Base-by-base conservation (phyloP, 2,113 vertebrate species). In the Ageneiosus marmoratus region DNA sequence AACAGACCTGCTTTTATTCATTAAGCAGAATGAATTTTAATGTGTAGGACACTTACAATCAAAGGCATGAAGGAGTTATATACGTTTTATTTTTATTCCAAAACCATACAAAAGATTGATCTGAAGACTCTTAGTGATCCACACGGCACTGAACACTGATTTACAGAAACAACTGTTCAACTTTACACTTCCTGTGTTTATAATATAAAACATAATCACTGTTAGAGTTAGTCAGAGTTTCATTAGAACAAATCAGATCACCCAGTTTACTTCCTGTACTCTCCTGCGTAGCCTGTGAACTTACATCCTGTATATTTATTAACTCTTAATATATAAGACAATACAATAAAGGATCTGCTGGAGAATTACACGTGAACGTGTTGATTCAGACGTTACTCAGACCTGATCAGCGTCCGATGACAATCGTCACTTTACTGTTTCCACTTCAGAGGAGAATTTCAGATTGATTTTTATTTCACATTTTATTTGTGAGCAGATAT, bases 101-200 rank as follows among this genome's bases (percentile, higher is more conserved):
- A 89, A 92, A 93, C 93, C 65, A 90, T 93, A 94, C 12, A 92
- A 93, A 92, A 91, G 74, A 90, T 91, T 89, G 81, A 90, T 93
- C 91, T 90, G 90, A 88, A 91, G 85, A 90, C 32, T 82, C 83
- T 24, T 41, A 0, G 12, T 46, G 41, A 67, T 37, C 3, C 63
- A 37, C 15, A 37, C 29, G 18, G 6, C 81, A 88, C 86, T 87
- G 48, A 85, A 83, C 62, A 34, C 7, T 16, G 7, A 44, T 24
- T 69, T 41, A 44, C 34, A 69, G 32, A 69, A 69, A 69, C 37
- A 12, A 67, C 22, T 41, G 32, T 22, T 69, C 20, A 20, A 20
- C 62, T 65, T 65, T 34, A 34, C 62, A 20, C 60, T 34, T 27
- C 6, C 15, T 27, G 32, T 32, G 29, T 63, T 29, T 32, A 63